phyloP scores from a whole-genome alignment of 2,888 invertebrate species.

The Yponomeuta evonymella region DNA sequence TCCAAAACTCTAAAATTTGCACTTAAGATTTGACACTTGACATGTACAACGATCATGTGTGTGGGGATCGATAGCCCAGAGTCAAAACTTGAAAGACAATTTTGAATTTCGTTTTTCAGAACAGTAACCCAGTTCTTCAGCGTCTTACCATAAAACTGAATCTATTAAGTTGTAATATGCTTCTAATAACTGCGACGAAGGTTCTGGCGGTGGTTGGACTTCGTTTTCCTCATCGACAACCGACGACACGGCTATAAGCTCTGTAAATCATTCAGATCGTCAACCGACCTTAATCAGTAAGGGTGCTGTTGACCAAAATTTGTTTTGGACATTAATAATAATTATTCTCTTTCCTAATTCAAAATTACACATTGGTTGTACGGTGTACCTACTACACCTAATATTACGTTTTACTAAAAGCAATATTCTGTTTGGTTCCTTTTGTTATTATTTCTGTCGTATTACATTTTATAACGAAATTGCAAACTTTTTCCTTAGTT shows the following conservation, averaged over 20 bases:
- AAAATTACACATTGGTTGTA: no score
- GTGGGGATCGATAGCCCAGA: no score
- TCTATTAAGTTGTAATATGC: constrained; percentile 58
- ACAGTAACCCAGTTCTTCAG: not conserved
- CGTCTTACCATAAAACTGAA: constrained; percentile 26
- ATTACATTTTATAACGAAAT: no score
- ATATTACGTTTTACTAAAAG: no score
- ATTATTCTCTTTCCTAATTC: no score
- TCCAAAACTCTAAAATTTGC: not conserved
- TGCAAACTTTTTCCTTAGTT: no score
- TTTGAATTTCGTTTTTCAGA: not conserved
- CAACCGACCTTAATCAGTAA: not conserved
- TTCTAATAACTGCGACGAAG: constrained; percentile 49
- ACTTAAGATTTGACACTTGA: no score
- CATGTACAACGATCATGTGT: no score
- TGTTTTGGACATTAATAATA: not conserved
- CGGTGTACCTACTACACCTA: no score
- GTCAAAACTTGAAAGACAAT: not conserved
- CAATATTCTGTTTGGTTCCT: no score
- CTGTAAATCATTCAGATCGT: constrained; percentile 41
- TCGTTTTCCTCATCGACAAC: constrained; percentile 40
- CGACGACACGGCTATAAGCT: constrained; percentile 59
- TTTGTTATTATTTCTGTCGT: no score
- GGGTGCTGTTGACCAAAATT: not conserved
- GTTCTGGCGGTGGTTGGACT: constrained; percentile 48